phyloP scores from a whole-genome alignment of 2,113 vertebrate genomes.

The Mastomys coucha region DNA sequence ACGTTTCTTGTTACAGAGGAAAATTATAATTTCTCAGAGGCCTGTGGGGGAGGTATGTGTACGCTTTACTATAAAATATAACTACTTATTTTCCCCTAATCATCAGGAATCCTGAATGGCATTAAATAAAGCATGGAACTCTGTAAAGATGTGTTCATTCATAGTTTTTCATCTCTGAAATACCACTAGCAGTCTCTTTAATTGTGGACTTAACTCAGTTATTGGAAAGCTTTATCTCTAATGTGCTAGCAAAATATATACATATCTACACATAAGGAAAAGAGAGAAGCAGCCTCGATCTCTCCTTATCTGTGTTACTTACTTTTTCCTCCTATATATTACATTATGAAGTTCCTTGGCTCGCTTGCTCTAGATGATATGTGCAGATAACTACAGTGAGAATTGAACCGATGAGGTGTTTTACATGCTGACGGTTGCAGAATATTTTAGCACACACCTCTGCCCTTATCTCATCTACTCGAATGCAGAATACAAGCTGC shows the following conservation, averaged over 20 bases:
- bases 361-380: constrained; percentile 2
- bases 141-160: not conserved
- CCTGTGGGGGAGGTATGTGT: not conserved
- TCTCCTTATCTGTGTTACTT: constrained; percentile 12
- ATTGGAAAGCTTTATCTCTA: not conserved
- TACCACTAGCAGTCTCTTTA: not conserved
- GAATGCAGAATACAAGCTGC: not conserved
- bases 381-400: not conserved
- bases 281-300: not conserved
- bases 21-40: not conserved
- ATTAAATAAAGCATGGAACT: not conserved
- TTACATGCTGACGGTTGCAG: constrained; percentile 35
- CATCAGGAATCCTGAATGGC: not conserved
- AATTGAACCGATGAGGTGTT: not conserved
- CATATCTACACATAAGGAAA: not conserved
- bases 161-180: not conserved
- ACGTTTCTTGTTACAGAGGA: not conserved
- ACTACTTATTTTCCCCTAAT: not conserved
- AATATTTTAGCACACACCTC: constrained; percentile 22
- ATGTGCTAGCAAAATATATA: not conserved
- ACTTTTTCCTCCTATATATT: not conserved
- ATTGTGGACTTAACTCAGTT: not conserved
- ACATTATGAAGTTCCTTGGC: constrained; percentile 37
- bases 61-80: not conserved
- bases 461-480: not conserved